A percentile compares a stretch with the other conserved stretches of the same genome.
These are phyloP conservation scores for Clarias gariepinus DNA, from an alignment of 2,113 vertebrate genomes.

Conservation along the genomic window DNA sequence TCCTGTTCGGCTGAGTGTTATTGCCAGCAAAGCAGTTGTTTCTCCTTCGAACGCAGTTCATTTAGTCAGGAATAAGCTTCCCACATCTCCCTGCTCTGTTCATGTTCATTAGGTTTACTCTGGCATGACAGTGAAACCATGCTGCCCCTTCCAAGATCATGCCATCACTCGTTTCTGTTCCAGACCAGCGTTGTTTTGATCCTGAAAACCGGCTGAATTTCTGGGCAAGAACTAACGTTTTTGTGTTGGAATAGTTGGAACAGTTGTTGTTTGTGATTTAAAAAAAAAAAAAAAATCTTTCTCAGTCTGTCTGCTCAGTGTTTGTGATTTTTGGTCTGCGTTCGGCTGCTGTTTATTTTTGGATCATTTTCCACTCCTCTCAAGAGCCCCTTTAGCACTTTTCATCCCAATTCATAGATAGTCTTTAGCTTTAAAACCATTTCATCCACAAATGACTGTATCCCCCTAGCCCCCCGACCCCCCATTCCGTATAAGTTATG, in stretches of 20 bases:
- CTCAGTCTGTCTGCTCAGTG: conserved; percentile 15
- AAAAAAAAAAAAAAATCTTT: not conserved
- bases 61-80: not conserved
- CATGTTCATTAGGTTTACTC: not conserved
- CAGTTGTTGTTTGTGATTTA: not conserved
- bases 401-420: not conserved
- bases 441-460: conserved; percentile 9
- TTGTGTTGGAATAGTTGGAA: not conserved
- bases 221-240: not conserved
- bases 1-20: not conserved
- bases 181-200: not conserved
- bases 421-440: conserved; percentile 18
- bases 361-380: conserved; percentile 7
- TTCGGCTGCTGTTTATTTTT: conserved; percentile 25
- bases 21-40: not conserved
- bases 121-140: not conserved
- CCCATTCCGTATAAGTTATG: too few species aligned
- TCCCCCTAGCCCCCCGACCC: too few species aligned
- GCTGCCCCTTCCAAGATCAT: not conserved
- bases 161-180: not conserved
- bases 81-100: not conserved
- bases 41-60: not conserved
- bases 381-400: not conserved
- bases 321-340: conserved; percentile 22
- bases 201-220: not conserved